Base-by-base conservation (phyloP, 2,113 vertebrate species). In the Pithys albifrons region DNA sequence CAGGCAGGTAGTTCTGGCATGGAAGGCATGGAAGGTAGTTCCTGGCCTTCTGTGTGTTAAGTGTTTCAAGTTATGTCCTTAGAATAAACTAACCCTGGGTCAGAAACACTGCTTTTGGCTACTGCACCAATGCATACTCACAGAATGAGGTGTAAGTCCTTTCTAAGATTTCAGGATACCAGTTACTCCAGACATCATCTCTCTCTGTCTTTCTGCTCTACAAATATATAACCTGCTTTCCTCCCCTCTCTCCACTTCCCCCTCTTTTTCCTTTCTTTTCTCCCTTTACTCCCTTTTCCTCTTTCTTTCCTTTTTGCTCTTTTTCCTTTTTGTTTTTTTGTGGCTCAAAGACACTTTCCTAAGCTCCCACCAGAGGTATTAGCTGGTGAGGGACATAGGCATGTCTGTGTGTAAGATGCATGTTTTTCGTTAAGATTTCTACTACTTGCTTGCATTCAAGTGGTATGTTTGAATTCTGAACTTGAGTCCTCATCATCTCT, bases 31-130 rank as follows among this genome's bases (percentile, higher is more conserved):
- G 57, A 64, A 52, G 8, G 75, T 45, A 33, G 29, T 31, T 77
- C 39, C n/a, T 1, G 0, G 45, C 31, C 11, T 35, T 59, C 31
- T 19, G 3, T 31, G 5, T 33, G 9, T 8, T 8, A 19, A 19
- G 11, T 25, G 27, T 71, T 85, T 59, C 31, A 20, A 0, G 7
- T 71, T 9, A 49, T 52, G 51, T 35, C 29, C 13, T 37, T 31
- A 20, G 55, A 77, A 10, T 33, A 59, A 85, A 49, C 11, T 33
- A 43, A 43, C 33, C 24, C 39, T 51, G 29, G 15, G 6, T 39
- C n/a, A 80, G 37, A 92, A 54, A 13, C 45, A 14, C 19, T 55
- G 14, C 13, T 88, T 55, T 43, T 39, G 24, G 4, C 22, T 80
- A 1, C 33, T 77, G 0, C 45, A 59, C 31, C 8, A 7, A 1